These are phyloP conservation scores for Tipula helvola DNA, from an alignment of 2,888 invertebrate genomes.

Conservation along the genomic window DNA sequence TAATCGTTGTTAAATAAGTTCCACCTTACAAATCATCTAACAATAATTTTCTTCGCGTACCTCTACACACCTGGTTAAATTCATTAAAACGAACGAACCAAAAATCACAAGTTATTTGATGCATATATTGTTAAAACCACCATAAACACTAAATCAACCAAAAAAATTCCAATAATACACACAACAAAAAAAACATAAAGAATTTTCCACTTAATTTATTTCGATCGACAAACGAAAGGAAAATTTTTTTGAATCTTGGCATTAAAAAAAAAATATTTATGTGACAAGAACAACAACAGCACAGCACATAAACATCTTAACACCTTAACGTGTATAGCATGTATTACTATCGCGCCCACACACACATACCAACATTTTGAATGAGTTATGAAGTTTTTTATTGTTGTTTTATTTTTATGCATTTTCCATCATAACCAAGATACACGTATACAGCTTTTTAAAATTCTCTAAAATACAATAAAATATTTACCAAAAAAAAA, in stretches of 20 bases:
- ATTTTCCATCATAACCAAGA: neutral
- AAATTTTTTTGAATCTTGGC: neutral
- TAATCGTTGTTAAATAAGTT: neutral
- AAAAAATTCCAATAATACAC: neutral
- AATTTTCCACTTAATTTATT: neutral
- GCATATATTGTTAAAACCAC: neutral
- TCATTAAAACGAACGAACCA: neutral
- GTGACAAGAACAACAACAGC: neutral
- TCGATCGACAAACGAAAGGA: neutral
- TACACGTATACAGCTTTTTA: neutral
- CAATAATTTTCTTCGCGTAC: neutral
- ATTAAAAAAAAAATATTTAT: constrained; percentile 1
- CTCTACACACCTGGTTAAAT: neutral
- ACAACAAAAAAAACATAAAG: neutral
- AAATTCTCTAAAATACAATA: neutral
- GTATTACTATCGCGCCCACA: neutral
- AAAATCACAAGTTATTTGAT: neutral
- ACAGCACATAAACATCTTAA: neutral
- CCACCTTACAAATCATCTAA: neutral
- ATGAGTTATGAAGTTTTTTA: neutral
- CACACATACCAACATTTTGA: neutral
- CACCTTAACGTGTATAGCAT: neutral
- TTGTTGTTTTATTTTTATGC: neutral
- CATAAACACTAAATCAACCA: neutral
- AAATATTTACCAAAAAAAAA: neutral